A percentile compares a stretch with the other conserved stretches of the same genome.
phyloP scores from a whole-genome alignment of 2,113 vertebrate genomes.

The Carollia perspicillata region DNA sequence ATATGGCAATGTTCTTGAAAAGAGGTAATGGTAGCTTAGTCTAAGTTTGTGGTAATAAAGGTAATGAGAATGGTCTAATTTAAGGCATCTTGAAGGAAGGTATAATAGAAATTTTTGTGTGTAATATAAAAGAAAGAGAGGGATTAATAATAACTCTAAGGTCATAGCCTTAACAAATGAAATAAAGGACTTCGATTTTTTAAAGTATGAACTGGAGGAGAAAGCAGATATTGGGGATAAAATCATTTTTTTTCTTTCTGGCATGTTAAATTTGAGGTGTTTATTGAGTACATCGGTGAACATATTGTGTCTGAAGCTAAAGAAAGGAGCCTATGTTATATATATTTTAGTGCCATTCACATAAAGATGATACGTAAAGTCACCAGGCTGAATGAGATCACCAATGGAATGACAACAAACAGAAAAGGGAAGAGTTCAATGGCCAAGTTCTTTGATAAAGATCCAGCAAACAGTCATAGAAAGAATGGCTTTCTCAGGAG shows the following conservation, averaged over 20 bases:
- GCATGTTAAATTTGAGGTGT: background rate
- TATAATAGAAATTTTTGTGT: background rate
- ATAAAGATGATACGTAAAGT: background rate
- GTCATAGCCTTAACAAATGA: background rate
- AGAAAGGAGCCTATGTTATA: background rate
- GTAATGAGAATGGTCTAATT: background rate
- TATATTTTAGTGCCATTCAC: background rate
- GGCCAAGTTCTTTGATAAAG: background rate
- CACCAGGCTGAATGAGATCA: background rate
- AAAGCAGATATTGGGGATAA: background rate
- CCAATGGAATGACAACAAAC: background rate
- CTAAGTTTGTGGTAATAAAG: background rate
- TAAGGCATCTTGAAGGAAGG: background rate
- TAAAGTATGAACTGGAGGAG: background rate
- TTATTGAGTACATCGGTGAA: background rate
- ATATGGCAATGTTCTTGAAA: background rate
- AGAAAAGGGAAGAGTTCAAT: background rate
- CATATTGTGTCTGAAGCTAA: background rate
- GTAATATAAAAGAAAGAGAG: background rate
- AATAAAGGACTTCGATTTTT: background rate
- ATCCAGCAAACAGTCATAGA: background rate
- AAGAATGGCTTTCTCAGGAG: background rate
- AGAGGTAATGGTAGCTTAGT: background rate
- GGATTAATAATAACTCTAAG: background rate
- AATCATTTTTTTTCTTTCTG: background rate